Evolutionary conservation across 2,113 vertebrate species (phyloP).

Genomic region (Oriolus oriolus): DNA sequence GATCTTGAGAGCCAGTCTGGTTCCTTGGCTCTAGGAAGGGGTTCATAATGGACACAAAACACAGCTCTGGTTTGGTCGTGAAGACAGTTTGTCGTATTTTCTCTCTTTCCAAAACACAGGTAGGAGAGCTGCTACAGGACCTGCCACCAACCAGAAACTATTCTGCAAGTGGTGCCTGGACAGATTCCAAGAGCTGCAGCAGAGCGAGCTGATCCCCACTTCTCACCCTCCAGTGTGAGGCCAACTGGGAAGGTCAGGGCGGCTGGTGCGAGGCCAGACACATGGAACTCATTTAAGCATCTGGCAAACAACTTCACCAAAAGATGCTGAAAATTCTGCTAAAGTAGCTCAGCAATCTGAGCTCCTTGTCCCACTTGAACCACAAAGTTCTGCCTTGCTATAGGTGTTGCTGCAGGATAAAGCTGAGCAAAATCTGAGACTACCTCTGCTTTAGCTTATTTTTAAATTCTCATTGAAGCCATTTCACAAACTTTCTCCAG

Average conservation of each 20-base stretch:
- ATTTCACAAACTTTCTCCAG: background rate
- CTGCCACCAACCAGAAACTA: background rate
- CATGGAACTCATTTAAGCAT: background rate
- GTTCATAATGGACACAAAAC: background rate
- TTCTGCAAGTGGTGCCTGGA: background rate
- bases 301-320: background rate
- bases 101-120: background rate
- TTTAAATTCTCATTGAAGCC: background rate
- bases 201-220: background rate
- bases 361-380: accelerated
- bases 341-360: background rate
- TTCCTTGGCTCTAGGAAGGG: background rate
- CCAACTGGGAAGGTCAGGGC: background rate
- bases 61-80: background rate
- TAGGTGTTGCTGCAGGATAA: background rate
- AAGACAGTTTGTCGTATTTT: background rate
- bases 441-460: background rate
- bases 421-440: background rate
- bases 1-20: background rate
- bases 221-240: background rate
- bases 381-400: background rate
- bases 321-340: background rate
- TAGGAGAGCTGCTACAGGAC: background rate
- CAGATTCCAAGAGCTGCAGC: background rate
- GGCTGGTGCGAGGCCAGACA: background rate